Percentiles rank a stretch among this genome's conserved stretches.
Evolutionary conservation across 2,888 invertebrate genomes (phyloP).

Genomic region (Ectemnius cavifrons): DNA sequence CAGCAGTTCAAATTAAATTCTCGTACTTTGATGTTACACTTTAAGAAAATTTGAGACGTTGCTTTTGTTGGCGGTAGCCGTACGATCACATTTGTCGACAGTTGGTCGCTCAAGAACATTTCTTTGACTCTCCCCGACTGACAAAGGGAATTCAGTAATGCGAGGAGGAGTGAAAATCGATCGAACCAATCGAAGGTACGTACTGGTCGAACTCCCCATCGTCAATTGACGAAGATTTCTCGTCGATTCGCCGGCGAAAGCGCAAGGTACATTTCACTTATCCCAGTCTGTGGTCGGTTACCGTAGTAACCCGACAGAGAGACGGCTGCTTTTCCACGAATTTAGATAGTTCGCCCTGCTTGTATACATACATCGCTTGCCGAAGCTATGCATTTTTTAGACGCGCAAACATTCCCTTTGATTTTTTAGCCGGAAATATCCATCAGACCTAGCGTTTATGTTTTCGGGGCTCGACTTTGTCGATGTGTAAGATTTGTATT

Average conservation of each 20-base stretch:
- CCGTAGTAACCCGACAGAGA: too few relatives aligned
- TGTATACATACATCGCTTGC: too few relatives aligned
- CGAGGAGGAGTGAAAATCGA: constrained; percentile 34
- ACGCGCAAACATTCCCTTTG: neutral
- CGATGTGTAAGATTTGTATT: constrained; percentile 23
- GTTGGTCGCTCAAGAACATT: constrained; percentile 32
- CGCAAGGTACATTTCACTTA: too few relatives aligned
- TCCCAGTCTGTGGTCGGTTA: too few relatives aligned
- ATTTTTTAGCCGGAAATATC: neutral
- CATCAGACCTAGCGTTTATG: neutral
- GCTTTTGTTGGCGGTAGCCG: constrained; percentile 46
- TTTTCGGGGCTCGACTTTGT: constrained; percentile 9
- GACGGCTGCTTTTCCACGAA: too few relatives aligned
- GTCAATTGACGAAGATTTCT: neutral
- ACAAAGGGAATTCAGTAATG: constrained; percentile 39
- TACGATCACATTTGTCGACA: constrained; percentile 44
- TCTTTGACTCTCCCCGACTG: constrained; percentile 34
- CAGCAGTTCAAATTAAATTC: constrained; percentile 47
- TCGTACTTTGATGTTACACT: constrained; percentile 53
- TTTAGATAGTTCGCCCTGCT: too few relatives aligned
- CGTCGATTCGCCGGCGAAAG: too few relatives aligned
- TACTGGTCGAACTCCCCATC: neutral
- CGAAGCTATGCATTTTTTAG: too few relatives aligned
- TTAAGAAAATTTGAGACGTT: constrained; percentile 49
- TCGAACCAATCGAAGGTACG: neutral